These are phyloP conservation scores for Glyptemys insculpta DNA, from an alignment of 2,797 vertebrate species.

Conservation along the genomic window DNA sequence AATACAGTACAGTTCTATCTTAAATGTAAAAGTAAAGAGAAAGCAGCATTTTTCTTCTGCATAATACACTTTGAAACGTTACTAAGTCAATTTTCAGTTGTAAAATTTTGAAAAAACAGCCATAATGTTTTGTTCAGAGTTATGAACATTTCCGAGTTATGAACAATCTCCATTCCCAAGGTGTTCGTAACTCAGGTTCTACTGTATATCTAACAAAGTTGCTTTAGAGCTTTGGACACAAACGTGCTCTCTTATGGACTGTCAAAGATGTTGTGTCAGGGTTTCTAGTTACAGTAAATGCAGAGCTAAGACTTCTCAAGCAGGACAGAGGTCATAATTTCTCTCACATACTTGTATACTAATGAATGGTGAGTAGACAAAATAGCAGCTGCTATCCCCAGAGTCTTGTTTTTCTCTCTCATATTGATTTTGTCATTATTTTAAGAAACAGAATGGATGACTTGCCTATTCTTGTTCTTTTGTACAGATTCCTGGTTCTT, in stretches of 20 bases:
- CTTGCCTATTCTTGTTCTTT: background rate
- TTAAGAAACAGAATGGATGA: background rate
- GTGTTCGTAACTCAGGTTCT: too few relatives aligned
- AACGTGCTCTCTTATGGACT: background rate
- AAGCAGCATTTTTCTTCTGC: too few relatives aligned
- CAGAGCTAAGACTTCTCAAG: background rate
- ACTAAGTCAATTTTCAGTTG: too few relatives aligned
- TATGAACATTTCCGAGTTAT: too few relatives aligned
- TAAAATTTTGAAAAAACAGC: too few relatives aligned
- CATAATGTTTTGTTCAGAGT: too few relatives aligned
- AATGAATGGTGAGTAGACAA: accelerated
- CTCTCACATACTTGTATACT: background rate
- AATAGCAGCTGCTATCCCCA: background rate
- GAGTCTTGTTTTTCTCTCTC: background rate
- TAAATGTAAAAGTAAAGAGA: too few relatives aligned
- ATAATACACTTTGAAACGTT: too few relatives aligned
- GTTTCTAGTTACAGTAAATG: background rate
- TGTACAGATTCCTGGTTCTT: background rate
- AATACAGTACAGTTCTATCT: too few relatives aligned
- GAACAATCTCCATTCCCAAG: too few relatives aligned
- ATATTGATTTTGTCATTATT: constrained; percentile 1
- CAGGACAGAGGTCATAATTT: background rate
- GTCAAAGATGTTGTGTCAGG: background rate
- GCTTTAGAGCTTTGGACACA: background rate
- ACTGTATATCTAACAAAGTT: too few relatives aligned